phyloP scores from a whole-genome alignment of 2,797 vertebrate species.

The Luscinia luscinia region DNA sequence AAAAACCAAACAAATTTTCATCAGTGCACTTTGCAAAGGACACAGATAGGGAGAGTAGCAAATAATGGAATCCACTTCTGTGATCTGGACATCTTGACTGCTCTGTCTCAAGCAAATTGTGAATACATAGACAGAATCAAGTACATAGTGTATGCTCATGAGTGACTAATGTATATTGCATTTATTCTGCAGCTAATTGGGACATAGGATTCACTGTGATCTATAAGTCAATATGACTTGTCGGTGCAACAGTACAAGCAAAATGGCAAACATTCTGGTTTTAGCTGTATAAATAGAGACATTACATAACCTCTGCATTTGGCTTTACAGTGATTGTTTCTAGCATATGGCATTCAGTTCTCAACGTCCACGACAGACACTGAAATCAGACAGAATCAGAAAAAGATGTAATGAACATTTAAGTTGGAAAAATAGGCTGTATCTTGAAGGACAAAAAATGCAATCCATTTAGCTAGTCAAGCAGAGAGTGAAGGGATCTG shows the following conservation, averaged over 20 bases:
- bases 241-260: neutral
- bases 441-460: neutral
- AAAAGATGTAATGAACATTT: neutral
- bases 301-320: slow-evolving; percentile 8
- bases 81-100: neutral
- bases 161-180: neutral
- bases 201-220: neutral
- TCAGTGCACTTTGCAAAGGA: neutral
- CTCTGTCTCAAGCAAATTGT: neutral
- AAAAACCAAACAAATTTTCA: neutral
- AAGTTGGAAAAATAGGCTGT: neutral
- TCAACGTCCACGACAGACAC: neutral
- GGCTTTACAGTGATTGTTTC: neutral
- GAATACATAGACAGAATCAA: fast-evolving
- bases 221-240: neutral
- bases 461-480: neutral
- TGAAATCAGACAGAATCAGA: neutral
- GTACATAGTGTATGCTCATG: neutral
- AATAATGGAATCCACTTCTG: neutral
- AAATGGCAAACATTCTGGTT: neutral
- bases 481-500: neutral
- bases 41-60: neutral
- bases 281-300: neutral
- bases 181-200: neutral
- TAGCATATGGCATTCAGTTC: neutral